Base-by-base conservation (phyloP, 35 echinoderm and acorn worm species). In the Apostichopus japonicus region DNA sequence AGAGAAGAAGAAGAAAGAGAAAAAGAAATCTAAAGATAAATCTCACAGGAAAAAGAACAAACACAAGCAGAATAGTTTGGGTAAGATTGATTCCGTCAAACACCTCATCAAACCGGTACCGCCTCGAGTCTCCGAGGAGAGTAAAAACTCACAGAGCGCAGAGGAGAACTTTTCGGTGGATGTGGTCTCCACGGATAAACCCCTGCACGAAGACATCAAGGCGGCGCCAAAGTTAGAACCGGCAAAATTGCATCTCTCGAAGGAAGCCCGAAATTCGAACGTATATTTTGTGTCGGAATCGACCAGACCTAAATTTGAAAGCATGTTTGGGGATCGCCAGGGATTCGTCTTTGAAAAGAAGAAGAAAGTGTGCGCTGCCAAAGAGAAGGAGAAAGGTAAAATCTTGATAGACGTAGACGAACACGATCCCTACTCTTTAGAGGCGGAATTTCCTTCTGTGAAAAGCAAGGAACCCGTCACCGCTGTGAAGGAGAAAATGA, bases 1-100 rank as follows among this genome's bases (percentile, higher is more conserved):
- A 23, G 83, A 92, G 90, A 96, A 96, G 61, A 92, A 90, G 62
- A 77, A 67, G 80, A 93, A 93, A 58, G 83, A 86, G 11, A 93
- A 95, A 27, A 95, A 95, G 76, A 87, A 94, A 78, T 67, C 79
- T 27, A 95, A 95, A 72, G 94, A 94, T 65, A 93, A 98, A 63
- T 86, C 86, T 8, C 86, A 89, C 53, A 61, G 86, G 0, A 89
- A 94, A 71, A 96, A 91, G 77, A 92, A 94, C 78, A 81, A 94
- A 75, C 93, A 96, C 22, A 75, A 79, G 53, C 87, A 94, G 86
- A 93, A 93, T 53, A 91, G 33, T 27, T 17, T 53, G 8, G 52
- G 90, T 54, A 92, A 91, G 55, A 25, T 80, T 24, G 78, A 80
- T 4, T 53, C 54, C 78, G 14, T 80, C 5, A 80, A 80, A 58